These are phyloP conservation scores for Poecilus cupreus DNA, from an alignment of 2,888 invertebrate species.

Conservation along the genomic window DNA sequence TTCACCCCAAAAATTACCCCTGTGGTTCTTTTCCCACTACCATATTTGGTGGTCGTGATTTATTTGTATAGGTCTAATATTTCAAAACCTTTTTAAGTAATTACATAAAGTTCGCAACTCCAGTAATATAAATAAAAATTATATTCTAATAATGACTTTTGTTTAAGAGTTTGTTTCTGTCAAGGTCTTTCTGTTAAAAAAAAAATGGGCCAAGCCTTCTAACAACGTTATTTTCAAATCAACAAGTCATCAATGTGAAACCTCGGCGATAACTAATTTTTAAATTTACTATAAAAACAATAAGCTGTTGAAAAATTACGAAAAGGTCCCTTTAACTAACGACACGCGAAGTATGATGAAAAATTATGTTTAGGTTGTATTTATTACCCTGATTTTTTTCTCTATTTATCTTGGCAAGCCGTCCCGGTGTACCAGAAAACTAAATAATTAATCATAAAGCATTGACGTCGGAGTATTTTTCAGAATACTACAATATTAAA, in stretches of 20 bases:
- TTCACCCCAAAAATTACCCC: no score
- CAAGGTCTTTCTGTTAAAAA: no score
- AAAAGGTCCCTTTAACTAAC: neutral
- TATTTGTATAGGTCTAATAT: no score
- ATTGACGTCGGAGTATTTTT: constrained; percentile 31
- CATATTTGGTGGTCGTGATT: no score
- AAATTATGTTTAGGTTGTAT: neutral
- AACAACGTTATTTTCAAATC: no score
- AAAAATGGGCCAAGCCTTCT: no score
- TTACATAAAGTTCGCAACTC: no score
- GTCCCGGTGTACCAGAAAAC: constrained; percentile 1
- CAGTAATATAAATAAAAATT: no score
- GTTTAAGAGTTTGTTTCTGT: no score
- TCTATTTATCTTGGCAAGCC: constrained; percentile 18
- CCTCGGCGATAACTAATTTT: neutral
- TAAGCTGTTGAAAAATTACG: neutral
- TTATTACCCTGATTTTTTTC: constrained; percentile 3
- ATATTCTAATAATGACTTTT: no score
- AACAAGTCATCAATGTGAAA: neutral
- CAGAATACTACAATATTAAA: constrained; percentile 25
- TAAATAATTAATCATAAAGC: constrained; percentile 16
- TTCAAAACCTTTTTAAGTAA: no score
- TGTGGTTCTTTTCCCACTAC: no score
- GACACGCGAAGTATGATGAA: constrained; percentile 10
- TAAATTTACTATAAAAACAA: neutral